Base-by-base conservation (phyloP, 2,113 vertebrate genomes). In the Eleginops maclovinus region DNA sequence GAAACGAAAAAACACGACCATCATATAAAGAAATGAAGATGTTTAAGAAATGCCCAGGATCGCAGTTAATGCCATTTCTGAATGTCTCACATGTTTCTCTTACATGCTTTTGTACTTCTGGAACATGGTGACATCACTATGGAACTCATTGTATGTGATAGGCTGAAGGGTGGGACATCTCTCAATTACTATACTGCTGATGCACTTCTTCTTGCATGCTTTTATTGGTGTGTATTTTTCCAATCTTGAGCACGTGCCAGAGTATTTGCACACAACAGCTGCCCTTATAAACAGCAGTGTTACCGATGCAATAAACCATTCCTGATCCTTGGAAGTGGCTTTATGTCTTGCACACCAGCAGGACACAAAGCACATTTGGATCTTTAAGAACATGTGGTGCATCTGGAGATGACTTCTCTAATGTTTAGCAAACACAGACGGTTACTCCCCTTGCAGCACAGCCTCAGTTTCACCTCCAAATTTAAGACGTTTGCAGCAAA, bases 401-500 rank as follows among this genome's bases (percentile, higher is more conserved):
- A 53, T 51, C n/a, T 13, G n/a, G 50, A 53, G 10, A 12, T 21
- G n/a, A 50, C 46, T 6, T 47, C 17, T 47, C n/a, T n/a, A 8
- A 36, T 36, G 75, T 79, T 81, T 72, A 56, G 26, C 26, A 43
- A 71, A 53, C 9, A 44, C 61, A 59, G 22, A 65, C 54, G 49
- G 31, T 36, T 31, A 46, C 46, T 67, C 73, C 67, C 5, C 9
- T 41, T 58, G 49, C 44, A 78, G 70, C 75, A 67, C 36, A 43
- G 56, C 47, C 9, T 7, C 44, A 21, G 21, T 1, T 26, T 67
- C 44, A 49, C 68, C 74, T 85, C 68, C 62, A 72, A 41, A 85
- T 80, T 81, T 75, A 26, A 68, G 65, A 49, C 66, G 68, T 77
- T 80, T 80, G 72, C 31, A 14, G 46, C 78, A 41, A n/a, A 47